A percentile compares a stretch with the other conserved stretches of the same genome.
phyloP scores from a whole-genome alignment of 2,888 invertebrate genomes.

The Microctonus aethiopoides region DNA sequence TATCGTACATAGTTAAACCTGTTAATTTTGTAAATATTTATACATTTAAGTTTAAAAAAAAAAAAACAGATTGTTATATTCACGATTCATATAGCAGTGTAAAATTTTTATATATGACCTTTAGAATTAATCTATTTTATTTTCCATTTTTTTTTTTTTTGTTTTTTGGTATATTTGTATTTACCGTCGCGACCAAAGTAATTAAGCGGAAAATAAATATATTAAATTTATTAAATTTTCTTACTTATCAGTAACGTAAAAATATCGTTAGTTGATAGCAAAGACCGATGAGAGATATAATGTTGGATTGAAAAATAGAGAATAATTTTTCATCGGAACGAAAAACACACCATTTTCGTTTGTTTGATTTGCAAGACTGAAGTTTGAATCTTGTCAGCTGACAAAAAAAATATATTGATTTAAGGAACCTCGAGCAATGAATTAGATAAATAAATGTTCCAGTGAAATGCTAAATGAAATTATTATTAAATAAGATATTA shows the following conservation, averaged over 20 bases:
- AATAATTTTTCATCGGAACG: neutral
- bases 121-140: conserved; percentile 44
- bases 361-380: conserved; percentile 50
- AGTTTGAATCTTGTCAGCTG: conserved; percentile 41
- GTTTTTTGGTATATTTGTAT: conserved; percentile 57
- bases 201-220: conserved; percentile 44
- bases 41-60: conserved; percentile 52
- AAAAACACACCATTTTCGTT: conserved; percentile 32
- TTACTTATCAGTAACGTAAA: conserved; percentile 35
- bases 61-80: conserved; percentile 49
- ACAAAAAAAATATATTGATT: conserved; percentile 35
- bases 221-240: conserved; percentile 29
- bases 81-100: conserved; percentile 42
- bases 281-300: conserved; percentile 11
- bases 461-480: conserved; percentile 43
- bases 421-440: conserved; percentile 40
- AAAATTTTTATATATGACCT: conserved; percentile 55
- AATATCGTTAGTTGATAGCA: conserved; percentile 13
- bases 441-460: conserved; percentile 42
- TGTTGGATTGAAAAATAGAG: neutral
- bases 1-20: conserved; percentile 32
- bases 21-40: conserved; percentile 60
- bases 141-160: conserved; percentile 53
- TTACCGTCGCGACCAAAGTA: conserved; percentile 64
- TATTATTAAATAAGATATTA: conserved; percentile 28